Evolutionary conservation across 2,113 vertebrate genomes (phyloP).

Genomic region (Corythornis vintsioides): DNA sequence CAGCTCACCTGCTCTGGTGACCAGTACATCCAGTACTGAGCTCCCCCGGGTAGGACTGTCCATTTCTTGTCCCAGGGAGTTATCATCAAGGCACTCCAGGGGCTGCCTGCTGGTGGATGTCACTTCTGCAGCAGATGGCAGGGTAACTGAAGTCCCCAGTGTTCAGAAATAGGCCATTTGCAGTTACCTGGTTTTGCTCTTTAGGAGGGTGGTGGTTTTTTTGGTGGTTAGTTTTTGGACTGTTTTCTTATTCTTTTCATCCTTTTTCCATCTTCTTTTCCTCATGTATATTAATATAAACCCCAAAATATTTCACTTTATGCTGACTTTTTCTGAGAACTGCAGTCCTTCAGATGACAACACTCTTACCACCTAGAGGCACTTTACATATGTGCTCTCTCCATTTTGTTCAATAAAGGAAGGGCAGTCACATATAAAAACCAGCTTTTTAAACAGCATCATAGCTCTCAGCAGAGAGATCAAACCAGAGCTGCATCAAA

Average conservation of each 20-base stretch:
- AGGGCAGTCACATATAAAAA: not conserved
- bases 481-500: constrained; percentile 28
- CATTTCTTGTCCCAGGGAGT: no score
- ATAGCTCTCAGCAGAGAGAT: constrained; percentile 16
- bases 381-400: not conserved
- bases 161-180: not conserved
- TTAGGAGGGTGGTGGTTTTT: not conserved
- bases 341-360: not conserved
- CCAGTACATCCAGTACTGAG: no score
- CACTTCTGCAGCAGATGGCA: no score
- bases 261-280: not conserved
- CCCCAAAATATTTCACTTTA: not conserved
- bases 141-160: no score
- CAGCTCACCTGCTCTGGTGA: no score
- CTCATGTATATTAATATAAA: not conserved
- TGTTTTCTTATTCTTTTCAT: not conserved
- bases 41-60: no score
- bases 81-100: no score
- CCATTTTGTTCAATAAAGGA: not conserved
- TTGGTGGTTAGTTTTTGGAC: no score
- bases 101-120: no score
- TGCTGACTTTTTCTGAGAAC: not conserved
- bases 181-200: not conserved
- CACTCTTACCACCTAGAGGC: not conserved
- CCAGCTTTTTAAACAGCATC: not conserved